Evolutionary conservation across 2,113 vertebrate species (phyloP).

Genomic region (Chinchilla lanigera): DNA sequence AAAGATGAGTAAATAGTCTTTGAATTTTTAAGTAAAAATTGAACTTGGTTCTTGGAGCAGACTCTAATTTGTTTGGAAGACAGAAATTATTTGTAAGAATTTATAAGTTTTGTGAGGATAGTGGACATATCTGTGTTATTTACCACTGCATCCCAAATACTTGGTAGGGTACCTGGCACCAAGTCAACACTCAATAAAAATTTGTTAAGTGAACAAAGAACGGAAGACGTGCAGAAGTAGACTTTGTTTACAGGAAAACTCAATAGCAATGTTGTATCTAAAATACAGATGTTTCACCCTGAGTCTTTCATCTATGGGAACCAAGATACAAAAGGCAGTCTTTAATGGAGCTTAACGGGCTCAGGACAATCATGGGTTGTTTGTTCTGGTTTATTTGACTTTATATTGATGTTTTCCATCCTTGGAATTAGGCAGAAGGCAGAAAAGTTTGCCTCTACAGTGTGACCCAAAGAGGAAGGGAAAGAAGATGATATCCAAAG

Average conservation of each 20-base stretch:
- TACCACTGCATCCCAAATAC: neutral
- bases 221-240: neutral
- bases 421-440: neutral
- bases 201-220: slow-evolving; percentile 32
- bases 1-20: neutral
- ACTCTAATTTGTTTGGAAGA: neutral
- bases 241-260: neutral
- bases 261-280: neutral
- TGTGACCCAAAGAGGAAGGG: neutral
- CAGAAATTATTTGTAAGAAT: neutral
- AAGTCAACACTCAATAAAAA: slow-evolving; percentile 1
- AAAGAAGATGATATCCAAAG: slow-evolving; percentile 29
- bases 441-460: neutral
- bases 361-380: neutral
- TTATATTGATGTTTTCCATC: slow-evolving; percentile 6
- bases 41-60: neutral
- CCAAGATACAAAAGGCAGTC: neutral
- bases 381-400: neutral
- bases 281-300: neutral
- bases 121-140: neutral
- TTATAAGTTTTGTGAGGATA: neutral
- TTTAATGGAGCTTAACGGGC: neutral
- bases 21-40: slow-evolving; percentile 34
- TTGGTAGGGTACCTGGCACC: neutral
- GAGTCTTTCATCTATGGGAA: neutral